Percentiles rank a stretch among this genome's conserved stretches.
phyloP scores from a whole-genome alignment of 2,797 vertebrate genomes.

The Macropus fuliginosus region DNA sequence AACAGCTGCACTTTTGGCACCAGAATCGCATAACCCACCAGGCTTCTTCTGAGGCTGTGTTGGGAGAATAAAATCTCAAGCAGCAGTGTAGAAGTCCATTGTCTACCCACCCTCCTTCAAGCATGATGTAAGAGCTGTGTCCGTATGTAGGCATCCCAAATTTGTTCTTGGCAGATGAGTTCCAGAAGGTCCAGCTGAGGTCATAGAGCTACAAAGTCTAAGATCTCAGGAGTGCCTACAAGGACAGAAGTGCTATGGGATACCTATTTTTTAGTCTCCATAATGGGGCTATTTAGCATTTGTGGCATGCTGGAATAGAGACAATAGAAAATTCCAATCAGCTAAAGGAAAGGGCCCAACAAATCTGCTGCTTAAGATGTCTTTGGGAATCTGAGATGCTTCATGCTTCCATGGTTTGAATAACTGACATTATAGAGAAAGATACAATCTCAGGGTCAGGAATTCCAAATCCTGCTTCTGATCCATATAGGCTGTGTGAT shows the following conservation, averaged over 20 bases:
- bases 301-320: not conserved
- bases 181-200: not conserved
- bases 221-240: not conserved
- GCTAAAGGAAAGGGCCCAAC: not conserved
- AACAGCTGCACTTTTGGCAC: not conserved
- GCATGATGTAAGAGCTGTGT: not conserved
- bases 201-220: not conserved
- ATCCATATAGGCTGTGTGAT: not conserved
- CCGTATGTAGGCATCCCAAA: not conserved
- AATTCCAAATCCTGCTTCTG: not conserved
- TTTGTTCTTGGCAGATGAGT: not conserved
- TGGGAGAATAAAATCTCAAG: not conserved
- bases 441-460: not conserved
- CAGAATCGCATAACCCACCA: not conserved
- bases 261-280: not conserved
- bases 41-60: not conserved
- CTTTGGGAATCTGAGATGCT: not conserved
- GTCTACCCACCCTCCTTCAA: not conserved
- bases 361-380: not conserved
- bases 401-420: not conserved
- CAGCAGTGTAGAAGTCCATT: not conserved
- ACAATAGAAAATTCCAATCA: not conserved
- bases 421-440: not conserved
- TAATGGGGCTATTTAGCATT: not conserved
- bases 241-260: not conserved